Evolutionary conservation across 2,888 invertebrate genomes (phyloP), one percentile per base, ranked within the genome.

Genomic region (Ennomos quercinarius): DNA sequence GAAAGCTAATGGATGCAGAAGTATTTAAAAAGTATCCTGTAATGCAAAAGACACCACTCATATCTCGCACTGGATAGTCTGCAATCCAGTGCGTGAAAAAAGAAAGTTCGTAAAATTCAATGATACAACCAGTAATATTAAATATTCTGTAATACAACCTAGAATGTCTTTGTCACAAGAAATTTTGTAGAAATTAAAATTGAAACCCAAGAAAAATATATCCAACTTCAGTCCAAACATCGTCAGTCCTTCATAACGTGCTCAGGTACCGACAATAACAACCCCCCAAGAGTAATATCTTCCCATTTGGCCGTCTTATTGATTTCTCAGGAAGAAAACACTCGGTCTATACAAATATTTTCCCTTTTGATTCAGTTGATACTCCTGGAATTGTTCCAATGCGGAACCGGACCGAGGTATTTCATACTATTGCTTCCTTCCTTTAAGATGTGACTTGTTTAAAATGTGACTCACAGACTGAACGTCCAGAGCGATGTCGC

Each of bases 401-500:
- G 45, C 68, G 80, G 77, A 78, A 77, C 66, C 63, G 75, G 73
- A 66, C 67, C 68, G 73, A 74, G 70, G 71, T 76, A 73, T 74
- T 75, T 70, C 59, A 73, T 66, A 73, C 77, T 83, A 80, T 81
- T 81, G 76, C 80, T 83, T 83, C 83, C 84, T 83, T 84, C 80
- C 84, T 73, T 61, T 63, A 58, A 67, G 68, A 65, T 60, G 64
- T 58, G 60, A 60, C 64, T 66, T 64, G 57, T 67, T 68, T 64
- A 65, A 64, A 62, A 73, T 66, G 67, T 67, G 68, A 70, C 64
- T 71, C 57, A 63, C 61, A 63, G 49, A 66, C 64, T 58, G 60
- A 66, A 54, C 60, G 58, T 46, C 61, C 43, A 48, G 40, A 36
- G 43, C 34, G 42, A n/a, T 41, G 41, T 49, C 45, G 43, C 34